Base-by-base conservation (phyloP, 2,113 vertebrate species). In the Melanostigma gelatinosum region DNA sequence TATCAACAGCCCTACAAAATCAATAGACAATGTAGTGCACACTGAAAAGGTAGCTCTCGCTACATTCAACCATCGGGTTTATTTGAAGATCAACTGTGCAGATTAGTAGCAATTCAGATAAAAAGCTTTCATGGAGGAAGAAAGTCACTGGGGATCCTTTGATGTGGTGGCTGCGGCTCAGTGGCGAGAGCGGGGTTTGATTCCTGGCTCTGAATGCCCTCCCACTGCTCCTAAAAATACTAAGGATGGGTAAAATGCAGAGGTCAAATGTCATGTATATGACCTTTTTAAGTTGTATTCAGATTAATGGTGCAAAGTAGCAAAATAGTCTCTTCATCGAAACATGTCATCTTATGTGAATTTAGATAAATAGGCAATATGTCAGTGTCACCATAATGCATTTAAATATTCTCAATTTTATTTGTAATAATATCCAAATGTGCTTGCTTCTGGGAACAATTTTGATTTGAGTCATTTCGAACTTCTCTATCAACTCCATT, bases 51-150 rank as follows among this genome's bases (percentile, higher is more conserved):
- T 54, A 57, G 7, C 42, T 58, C 32, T 24, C 18, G 15, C 20
- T 46, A 18, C 66, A 32, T 58, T 72, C 46, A 48, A 10, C 36
- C 55, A 48, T 32, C 38, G 2, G 54, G 75, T 22, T 68, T 60
- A 75, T 80, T 72, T 69, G 10, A 54, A 34, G 29, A 78, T 68
- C 38, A 76, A 15, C 76, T 55, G 72, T 54, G 48, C 60, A 68
- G 75, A 77, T 70, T 46, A 42, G 60, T 44, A 10, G 63, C 50
- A 16, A 22, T 79, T 84, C 27, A n/a, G 71, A 88, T 76, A 52
- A 70, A 75, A 50, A 38, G 74, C 66, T 67, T 80, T 64, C 54
- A 66, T 27, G 11, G 54, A 52, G 24, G 11, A 27, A 36, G 52
- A 65, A 44, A 79, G 66, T 72, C 40, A 65, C 9, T 9, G 32